Conservation (phyloP, 2,888 invertebrate species). For the Melitaea athalia region DNA sequence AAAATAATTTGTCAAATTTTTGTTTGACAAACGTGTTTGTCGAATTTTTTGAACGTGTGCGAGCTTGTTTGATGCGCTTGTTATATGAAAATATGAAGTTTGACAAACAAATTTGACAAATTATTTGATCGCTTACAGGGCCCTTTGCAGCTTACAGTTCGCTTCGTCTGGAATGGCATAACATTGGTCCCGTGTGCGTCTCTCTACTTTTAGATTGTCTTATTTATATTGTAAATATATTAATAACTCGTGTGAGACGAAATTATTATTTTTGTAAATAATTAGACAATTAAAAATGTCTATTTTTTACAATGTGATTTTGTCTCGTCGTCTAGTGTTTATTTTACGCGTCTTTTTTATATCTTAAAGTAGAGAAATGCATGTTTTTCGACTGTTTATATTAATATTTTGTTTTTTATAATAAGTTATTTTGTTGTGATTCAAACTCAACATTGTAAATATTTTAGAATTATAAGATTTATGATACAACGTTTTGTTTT, state of each 20-base stretch:
- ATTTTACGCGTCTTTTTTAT: not conserved
- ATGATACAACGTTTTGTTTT: constrained; percentile 41
- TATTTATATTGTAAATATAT: constrained; percentile 13
- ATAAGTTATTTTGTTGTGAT: constrained; percentile 76
- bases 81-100: no score
- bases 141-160: not conserved
- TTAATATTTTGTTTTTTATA: constrained; percentile 64
- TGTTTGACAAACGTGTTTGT: no score
- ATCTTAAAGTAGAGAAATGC: constrained; percentile 20
- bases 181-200: not conserved
- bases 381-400: constrained; percentile 37
- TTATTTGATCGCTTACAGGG: no score
- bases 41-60: no score
- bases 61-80: no score
- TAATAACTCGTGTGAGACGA: not conserved
- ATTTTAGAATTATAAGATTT: constrained; percentile 61
- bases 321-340: not conserved
- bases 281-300: no score
- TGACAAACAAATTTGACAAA: no score
- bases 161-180: not conserved
- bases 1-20: no score
- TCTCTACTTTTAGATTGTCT: constrained; percentile 1
- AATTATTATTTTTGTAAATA: no score
- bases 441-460: constrained; percentile 64
- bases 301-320: not conserved